A percentile compares a stretch with the other conserved stretches of the same genome.
phyloP scores from a whole-genome alignment of 2,113 vertebrate genomes.

The Indicator indicator region DNA sequence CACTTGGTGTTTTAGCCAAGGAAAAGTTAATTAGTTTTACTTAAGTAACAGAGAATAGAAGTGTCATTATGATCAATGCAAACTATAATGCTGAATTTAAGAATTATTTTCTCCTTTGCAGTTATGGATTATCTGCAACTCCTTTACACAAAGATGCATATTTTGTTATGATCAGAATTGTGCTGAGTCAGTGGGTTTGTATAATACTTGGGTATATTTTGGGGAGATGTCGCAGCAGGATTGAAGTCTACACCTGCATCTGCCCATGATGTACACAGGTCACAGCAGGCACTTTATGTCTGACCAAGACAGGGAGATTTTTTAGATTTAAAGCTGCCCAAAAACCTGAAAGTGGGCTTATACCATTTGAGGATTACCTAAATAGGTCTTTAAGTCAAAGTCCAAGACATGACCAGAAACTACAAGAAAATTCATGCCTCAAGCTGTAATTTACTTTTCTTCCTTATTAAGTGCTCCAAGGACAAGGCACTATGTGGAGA shows the following conservation, averaged over 20 bases:
- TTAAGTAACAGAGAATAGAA: neutral
- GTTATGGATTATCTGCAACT: neutral
- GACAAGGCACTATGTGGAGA: neutral
- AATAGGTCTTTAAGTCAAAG: neutral
- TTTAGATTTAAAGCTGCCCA: neutral
- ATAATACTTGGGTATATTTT: neutral
- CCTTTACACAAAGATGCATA: neutral
- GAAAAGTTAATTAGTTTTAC: neutral
- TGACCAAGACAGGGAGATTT: neutral
- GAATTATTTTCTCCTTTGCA: neutral
- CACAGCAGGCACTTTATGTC: neutral
- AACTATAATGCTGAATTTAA: neutral
- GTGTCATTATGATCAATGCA: neutral
- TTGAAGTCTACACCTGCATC: neutral
- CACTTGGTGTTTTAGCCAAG: neutral
- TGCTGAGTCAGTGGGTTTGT: neutral
- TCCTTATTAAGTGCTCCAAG: neutral
- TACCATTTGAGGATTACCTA: neutral
- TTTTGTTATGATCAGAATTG: neutral
- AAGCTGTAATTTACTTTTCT: neutral
- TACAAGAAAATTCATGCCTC: neutral
- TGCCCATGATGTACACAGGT: neutral
- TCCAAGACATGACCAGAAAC: neutral
- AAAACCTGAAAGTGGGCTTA: neutral
- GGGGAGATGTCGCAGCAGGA: neutral